Base-by-base conservation (phyloP, 2,888 invertebrate genomes). In the Dicyrtomina minuta region DNA sequence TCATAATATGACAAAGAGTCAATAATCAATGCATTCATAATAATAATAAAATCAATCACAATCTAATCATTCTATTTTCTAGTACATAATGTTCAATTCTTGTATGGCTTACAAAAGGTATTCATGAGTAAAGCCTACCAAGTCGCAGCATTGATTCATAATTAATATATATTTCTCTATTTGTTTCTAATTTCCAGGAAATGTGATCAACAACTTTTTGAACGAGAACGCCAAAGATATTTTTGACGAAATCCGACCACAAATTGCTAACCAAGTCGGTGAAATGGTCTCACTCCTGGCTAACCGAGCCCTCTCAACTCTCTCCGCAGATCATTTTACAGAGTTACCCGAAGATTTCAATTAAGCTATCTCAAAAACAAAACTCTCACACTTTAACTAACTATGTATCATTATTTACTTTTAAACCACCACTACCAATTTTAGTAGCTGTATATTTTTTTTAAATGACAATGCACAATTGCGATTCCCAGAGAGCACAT, bases 201-300 rank as follows among this genome's bases (percentile, higher is more conserved):
- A 90, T 80, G 91, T 91, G 0, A 90, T 92, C 87, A 91, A 91
- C 81, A 90, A 90, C 81, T 91, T 91, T 81, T 82, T 92, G 73
- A 91, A 91, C 82, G 89, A 88, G 81, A 91, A 92, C 79, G 87
- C 90, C 0, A 87, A 89, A 58, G 91, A 91, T 81, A 90, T 92
- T 77, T 90, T 92, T 73, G 88, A 88, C 68, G 92, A 92, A 83
- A 90, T 92, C 89, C 86, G 89, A 79, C 90, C 91, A 15, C 73
- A 74, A 62, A 76, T 77, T 65, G 71, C 70, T 39, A 65, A 51
- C 17, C 76, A 75, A 72, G 74, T 77, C 24, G 74, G 72, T 33
- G 72, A 72, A 44, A 74, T 77, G 60, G 71, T 76, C 10, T 66
- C 72, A n/a, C 49, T 72, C 10, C 56, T 77, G 20, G 71, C 72